Base-by-base conservation (phyloP, 2,113 vertebrate genomes). In the Trichechus manatus region DNA sequence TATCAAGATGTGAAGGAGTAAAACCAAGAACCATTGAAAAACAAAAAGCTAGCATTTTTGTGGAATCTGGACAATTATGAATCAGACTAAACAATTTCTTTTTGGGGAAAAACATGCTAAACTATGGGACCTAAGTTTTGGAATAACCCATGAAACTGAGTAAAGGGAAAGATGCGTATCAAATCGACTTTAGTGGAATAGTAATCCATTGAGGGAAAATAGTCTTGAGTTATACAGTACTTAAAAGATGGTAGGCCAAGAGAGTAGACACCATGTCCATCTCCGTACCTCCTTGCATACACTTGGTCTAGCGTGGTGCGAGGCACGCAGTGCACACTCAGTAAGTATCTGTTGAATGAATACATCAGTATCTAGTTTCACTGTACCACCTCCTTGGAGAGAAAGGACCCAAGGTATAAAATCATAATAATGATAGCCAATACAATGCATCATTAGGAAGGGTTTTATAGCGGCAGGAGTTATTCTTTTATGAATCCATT, bases 281-380 rank as follows among this genome's bases (percentile, higher is more conserved):
- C 36, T 68, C 75, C 59, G 23, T 68, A 36, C 29, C 66, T 72
- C 31, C 33, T 72, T 80, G 10, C 36, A 87, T 31, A 70, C 6
- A 23, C 5, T 50, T 84, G 63, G 74, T 42, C 61, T 15, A 79
- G 8, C 47, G 64, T 3, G 36, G 7, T 79, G 15, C 25, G 61
- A 50, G 11, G 79, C 39, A 74, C 39, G 74, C 11, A 44, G 36
- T 27, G 5, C 50, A 50, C 42, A 77, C 31, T 78, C 4, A 39
- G 11, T 77, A 90, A 81, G 66, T 85, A 84, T 61, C 36, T 87
- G n/a, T 23, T 72, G 20, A 94, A 83, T 78, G 79, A 79, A 36
- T 68, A 44, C 74, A 36, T 77, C 25, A 77, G 47, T 59, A 82
- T 87, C 20, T 87, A 83, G 47, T 68, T 77, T 59, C 50, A 77